Conservation (phyloP, 2,888 invertebrate genomes). For the Agelastica alni region DNA sequence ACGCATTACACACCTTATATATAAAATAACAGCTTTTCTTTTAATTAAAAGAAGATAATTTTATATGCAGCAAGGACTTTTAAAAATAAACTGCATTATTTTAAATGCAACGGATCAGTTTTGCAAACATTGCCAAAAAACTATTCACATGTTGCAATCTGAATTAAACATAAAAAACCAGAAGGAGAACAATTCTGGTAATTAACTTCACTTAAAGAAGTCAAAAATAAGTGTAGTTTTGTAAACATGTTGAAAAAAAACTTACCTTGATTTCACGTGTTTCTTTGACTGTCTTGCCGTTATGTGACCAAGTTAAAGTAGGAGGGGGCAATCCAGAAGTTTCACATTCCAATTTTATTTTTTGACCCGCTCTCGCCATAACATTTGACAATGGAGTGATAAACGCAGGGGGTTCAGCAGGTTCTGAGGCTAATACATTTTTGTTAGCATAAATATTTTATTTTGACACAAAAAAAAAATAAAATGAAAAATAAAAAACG, state of each 20-base stretch:
- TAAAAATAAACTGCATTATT: conserved; percentile 15
- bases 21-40: no score
- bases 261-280: conserved; percentile 67
- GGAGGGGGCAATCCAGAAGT: conserved; percentile 69
- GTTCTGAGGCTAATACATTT: conserved; percentile 61
- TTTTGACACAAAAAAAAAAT: conserved; percentile 13
- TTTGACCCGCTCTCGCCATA: conserved; percentile 75
- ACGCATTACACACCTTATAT: no score
- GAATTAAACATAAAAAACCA: not conserved
- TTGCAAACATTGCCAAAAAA: conserved; percentile 11
- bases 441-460: no score
- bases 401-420: conserved; percentile 67
- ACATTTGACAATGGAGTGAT: conserved; percentile 67
- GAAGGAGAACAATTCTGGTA: not conserved
- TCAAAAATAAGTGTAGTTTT: not conserved
- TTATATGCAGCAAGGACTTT: conserved; percentile 13
- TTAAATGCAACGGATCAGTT: not conserved
- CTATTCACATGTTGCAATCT: not conserved
- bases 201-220: not conserved
- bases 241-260: conserved; percentile 25
- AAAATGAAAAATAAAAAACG: not conserved
- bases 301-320: conserved; percentile 68
- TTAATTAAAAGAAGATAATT: conserved; percentile 1
- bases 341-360: conserved; percentile 72
- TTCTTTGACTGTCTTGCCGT: conserved; percentile 67